Percentiles rank a stretch among this genome's conserved stretches.
phyloP scores from a whole-genome alignment of 2,113 vertebrate genomes.

The Chaetorhynchus papuensis region DNA sequence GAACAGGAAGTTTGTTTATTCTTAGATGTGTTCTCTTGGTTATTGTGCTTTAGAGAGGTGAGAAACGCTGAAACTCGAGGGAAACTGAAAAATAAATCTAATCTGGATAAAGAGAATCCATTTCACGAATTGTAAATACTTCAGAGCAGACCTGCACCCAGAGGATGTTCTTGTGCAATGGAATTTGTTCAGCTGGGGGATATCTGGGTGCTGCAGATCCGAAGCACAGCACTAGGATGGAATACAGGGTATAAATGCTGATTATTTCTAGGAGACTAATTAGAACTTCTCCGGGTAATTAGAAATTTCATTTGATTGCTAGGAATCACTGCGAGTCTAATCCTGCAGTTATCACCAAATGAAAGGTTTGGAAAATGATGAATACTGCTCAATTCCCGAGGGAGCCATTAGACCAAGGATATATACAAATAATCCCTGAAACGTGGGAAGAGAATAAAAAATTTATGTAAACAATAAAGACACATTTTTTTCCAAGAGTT shows the following conservation, averaged over 20 bases:
- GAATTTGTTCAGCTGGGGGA: not conserved
- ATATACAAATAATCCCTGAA: not conserved
- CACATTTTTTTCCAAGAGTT: not conserved
- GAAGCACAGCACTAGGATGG: not conserved
- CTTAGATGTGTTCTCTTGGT: not conserved
- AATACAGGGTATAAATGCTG: not conserved
- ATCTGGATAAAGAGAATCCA: not conserved
- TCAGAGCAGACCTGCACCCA: not conserved
- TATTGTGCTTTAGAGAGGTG: not conserved
- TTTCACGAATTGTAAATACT: not conserved
- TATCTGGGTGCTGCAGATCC: not conserved
- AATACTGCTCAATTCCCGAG: not conserved
- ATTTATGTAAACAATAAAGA: not conserved
- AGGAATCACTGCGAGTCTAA: not conserved
- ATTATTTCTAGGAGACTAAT: slow-evolving; percentile 31
- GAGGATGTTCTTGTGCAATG: not conserved
- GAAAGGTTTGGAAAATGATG: not conserved
- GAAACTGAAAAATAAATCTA: not conserved
- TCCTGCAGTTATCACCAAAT: not conserved
- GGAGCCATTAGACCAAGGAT: not conserved
- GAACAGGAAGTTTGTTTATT: not conserved
- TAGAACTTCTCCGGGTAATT: not conserved
- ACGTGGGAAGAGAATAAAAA: not conserved
- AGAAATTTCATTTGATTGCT: slow-evolving; percentile 45
- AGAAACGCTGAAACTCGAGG: accelerated